Percentiles rank a stretch among this genome's conserved stretches.
These are phyloP conservation scores for Vespertilio murinus DNA, from an alignment of 2,797 vertebrate genomes.

Conservation along the genomic window DNA sequence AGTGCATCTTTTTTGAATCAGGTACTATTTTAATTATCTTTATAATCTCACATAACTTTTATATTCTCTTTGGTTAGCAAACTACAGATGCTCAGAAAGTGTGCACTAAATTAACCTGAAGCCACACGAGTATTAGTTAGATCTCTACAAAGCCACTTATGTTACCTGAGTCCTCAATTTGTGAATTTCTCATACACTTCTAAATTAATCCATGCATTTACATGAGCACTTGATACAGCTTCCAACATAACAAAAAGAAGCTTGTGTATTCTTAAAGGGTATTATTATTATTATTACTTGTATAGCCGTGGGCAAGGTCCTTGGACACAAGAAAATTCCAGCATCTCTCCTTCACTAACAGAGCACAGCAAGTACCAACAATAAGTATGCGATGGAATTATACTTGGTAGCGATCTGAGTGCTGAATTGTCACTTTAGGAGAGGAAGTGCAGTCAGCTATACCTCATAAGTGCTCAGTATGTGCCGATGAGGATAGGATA, in stretches of 20 bases:
- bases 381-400: not conserved
- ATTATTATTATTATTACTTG: not conserved
- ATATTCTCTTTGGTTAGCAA: not conserved
- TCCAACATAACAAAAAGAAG: not conserved
- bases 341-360: not conserved
- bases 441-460: not conserved
- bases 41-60: not conserved
- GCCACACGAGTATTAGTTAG: not conserved
- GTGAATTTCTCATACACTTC: not conserved
- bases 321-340: constrained; percentile 1
- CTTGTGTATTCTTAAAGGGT: not conserved
- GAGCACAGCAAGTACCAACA: not conserved
- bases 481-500: not conserved
- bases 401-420: not conserved
- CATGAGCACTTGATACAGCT: not conserved
- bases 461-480: not conserved
- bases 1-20: constrained; percentile 20
- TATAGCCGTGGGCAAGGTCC: not conserved
- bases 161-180: not conserved
- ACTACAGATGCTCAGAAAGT: not conserved
- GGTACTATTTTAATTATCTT: not conserved
- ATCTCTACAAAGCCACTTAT: not conserved
- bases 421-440: not conserved
- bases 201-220: constrained; percentile 17
- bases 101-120: not conserved